Conservation (phyloP, 2,888 invertebrate species). For the Copidosoma aretas region DNA sequence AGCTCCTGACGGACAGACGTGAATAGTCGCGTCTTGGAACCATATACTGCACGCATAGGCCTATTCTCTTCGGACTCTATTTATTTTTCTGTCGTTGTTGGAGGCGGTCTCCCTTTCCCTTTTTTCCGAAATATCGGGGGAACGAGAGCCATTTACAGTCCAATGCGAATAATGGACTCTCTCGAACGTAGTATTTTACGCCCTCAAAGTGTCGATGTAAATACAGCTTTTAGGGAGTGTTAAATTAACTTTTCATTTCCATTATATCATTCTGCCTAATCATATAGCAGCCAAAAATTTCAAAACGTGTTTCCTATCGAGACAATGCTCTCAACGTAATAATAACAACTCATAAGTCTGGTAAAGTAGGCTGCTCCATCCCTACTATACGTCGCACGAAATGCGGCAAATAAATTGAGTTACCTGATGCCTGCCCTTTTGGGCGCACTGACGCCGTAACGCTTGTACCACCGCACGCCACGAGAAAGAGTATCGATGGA, state of each 20-base stretch:
- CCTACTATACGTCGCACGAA: no score
- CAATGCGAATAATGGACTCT: neutral
- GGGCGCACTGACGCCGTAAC: slow-evolving; percentile 14
- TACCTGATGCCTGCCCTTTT: no score
- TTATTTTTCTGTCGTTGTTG: neutral
- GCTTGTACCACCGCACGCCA: no score
- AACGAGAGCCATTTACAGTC: neutral
- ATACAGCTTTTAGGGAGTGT: no score
- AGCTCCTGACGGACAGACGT: slow-evolving; percentile 47
- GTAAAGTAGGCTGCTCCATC: no score
- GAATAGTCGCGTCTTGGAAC: neutral
- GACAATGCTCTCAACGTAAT: neutral
- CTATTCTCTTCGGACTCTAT: neutral
- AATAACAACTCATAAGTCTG: neutral
- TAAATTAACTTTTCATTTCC: no score
- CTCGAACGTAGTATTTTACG: neutral
- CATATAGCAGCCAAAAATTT: neutral
- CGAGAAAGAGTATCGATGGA: slow-evolving; percentile 40
- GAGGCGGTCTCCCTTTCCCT: neutral
- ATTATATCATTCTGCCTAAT: neutral
- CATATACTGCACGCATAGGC: no score
- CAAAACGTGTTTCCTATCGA: neutral
- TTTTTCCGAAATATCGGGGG: neutral
- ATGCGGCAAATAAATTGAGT: no score
- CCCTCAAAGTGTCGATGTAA: neutral